These are phyloP conservation scores for Malurus cyaneus DNA, from an alignment of 2,113 vertebrate species.

Conservation along the genomic window DNA sequence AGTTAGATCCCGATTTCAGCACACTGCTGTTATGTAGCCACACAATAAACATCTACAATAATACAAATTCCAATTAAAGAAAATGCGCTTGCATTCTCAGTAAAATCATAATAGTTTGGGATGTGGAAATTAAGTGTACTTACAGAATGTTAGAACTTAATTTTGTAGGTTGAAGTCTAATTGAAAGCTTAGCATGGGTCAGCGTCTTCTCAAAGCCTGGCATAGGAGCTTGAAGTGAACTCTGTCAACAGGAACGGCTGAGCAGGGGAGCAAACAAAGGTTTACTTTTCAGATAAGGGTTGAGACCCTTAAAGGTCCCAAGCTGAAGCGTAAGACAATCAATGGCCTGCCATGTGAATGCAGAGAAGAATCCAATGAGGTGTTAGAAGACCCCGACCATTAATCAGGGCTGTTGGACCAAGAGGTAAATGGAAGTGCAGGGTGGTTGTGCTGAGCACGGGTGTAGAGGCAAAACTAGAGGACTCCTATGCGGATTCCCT, in stretches of 20 bases:
- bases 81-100: neutral
- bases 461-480: no score
- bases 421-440: no score
- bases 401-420: accelerated
- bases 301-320: neutral
- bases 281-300: neutral
- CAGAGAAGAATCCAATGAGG: neutral
- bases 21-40: neutral
- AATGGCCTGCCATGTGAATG: neutral
- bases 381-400: neutral
- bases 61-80: neutral
- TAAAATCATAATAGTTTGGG: neutral
- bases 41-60: neutral
- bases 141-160: no score
- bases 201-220: neutral
- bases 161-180: neutral
- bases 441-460: no score
- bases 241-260: neutral
- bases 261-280: neutral
- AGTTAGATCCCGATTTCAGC: neutral
- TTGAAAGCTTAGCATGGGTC: neutral
- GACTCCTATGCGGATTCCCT: neutral
- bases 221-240: neutral
- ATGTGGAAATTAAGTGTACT: neutral
- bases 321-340: neutral